A percentile compares a stretch with the other conserved stretches of the same genome.
Conservation (phyloP, 2,797 vertebrate genomes). For the Xenentodon cancila region DNA sequence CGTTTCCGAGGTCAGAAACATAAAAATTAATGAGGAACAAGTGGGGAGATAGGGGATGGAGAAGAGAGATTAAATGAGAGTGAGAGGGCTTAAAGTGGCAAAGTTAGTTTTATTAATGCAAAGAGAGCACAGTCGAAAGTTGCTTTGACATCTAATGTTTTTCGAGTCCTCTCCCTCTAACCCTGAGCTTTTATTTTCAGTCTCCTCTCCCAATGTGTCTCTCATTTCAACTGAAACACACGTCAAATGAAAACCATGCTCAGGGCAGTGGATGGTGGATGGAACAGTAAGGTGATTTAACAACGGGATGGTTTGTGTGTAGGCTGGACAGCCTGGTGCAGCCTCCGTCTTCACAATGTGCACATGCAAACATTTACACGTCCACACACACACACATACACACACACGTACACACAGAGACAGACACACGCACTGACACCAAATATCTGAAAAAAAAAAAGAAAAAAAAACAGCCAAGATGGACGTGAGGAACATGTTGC, state of each 20-base stretch:
- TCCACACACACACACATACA: constrained; percentile 29
- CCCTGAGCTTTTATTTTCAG: constrained; percentile 59
- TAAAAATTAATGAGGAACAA: constrained; percentile 84
- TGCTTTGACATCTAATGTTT: constrained; percentile 65
- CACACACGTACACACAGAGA: constrained; percentile 43
- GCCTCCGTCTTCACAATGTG: constrained; percentile 78
- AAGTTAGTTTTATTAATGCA: constrained; percentile 63
- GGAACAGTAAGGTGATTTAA: constrained; percentile 80
- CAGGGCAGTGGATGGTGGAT: constrained; percentile 75
- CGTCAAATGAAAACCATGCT: constrained; percentile 72
- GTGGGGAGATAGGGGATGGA: constrained; percentile 65
- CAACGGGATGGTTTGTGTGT: constrained; percentile 78
- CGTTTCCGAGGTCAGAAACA: constrained; percentile 79
- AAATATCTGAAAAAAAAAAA: constrained; percentile 73
- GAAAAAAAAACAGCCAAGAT: constrained; percentile 79
- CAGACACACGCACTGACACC: constrained; percentile 73
- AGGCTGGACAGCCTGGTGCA: constrained; percentile 82
- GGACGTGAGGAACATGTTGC: constrained; percentile 88
- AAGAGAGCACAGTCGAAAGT: constrained; percentile 53
- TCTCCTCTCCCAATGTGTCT: constrained; percentile 64
- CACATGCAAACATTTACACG: constrained; percentile 57
- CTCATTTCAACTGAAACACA: constrained; percentile 73
- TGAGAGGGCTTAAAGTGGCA: constrained; percentile 42
- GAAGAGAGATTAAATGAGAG: constrained; percentile 63
- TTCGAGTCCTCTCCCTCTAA: constrained; percentile 49